phyloP scores from a whole-genome alignment of 2,797 vertebrate species.

The Petrocephalus sullivani region DNA sequence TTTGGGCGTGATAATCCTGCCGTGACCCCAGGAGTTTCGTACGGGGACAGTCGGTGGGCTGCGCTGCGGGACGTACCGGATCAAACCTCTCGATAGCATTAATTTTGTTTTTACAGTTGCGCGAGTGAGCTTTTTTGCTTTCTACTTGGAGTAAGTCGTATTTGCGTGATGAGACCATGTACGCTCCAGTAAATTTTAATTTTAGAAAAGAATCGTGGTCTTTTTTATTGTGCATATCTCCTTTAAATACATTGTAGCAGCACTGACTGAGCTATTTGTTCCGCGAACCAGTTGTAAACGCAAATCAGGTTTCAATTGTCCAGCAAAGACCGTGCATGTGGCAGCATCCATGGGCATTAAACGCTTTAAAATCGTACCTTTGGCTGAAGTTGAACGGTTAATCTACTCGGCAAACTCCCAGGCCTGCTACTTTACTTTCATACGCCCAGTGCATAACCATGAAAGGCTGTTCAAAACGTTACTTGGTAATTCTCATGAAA shows the following conservation, averaged over 20 bases:
- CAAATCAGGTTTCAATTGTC: neutral
- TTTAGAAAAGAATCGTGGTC: neutral
- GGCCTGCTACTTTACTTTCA: neutral
- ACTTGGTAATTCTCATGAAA: neutral
- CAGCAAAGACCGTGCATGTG: neutral
- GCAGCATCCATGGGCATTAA: constrained; percentile 15
- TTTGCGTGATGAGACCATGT: neutral
- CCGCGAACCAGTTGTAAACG: neutral
- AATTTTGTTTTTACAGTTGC: neutral
- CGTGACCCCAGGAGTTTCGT: neutral
- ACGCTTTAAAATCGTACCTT: constrained; percentile 40
- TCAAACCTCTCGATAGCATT: neutral
- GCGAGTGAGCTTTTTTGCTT: neutral
- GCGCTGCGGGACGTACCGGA: neutral
- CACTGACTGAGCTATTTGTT: no score
- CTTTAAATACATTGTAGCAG: neutral
- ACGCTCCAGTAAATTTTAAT: neutral
- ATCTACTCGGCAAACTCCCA: neutral
- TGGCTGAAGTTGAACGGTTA: constrained; percentile 25
- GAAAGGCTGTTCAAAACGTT: neutral
- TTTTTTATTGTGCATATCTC: neutral
- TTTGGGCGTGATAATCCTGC: neutral
- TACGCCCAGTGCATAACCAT: neutral
- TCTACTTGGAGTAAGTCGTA: neutral
- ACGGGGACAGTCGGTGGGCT: neutral